Evolutionary conservation across 2,113 vertebrate genomes (phyloP).

Genomic region (Bagarius yarrelli): DNA sequence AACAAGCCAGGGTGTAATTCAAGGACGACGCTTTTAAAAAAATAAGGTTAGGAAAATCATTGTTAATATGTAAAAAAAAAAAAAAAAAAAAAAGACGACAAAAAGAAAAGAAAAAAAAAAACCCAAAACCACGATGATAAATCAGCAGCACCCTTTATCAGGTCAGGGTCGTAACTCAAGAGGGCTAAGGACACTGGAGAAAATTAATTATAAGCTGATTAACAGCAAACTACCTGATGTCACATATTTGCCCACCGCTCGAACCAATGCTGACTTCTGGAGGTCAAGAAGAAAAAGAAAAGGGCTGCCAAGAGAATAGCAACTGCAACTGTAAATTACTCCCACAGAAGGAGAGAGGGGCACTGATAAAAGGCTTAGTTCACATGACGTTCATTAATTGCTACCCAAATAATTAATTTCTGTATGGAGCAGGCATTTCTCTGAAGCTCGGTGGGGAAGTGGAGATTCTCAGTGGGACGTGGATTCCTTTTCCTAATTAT

Average conservation of each 20-base stretch:
- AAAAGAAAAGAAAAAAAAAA: constrained; percentile 18
- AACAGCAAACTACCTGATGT: constrained; percentile 54
- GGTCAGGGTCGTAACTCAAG: constrained; percentile 56
- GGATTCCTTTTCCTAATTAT: constrained; percentile 39
- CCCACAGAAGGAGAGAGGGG: constrained; percentile 51
- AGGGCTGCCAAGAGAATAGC: constrained; percentile 59
- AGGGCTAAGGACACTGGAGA: constrained; percentile 50
- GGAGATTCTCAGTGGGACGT: constrained; percentile 47
- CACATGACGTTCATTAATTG: constrained; percentile 60
- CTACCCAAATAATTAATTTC: constrained; percentile 61
- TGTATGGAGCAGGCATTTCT: constrained; percentile 45
- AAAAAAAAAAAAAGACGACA: neutral
- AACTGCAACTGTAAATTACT: constrained; percentile 56
- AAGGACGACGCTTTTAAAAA: constrained; percentile 9
- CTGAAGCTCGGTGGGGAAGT: constrained; percentile 41
- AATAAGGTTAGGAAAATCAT: neutral
- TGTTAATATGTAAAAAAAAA: constrained; percentile 16
- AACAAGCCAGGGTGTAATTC: constrained; percentile 1
- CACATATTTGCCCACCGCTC: constrained; percentile 40
- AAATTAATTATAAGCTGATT: constrained; percentile 60
- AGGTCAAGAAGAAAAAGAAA: constrained; percentile 58
- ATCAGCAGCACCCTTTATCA: constrained; percentile 41
- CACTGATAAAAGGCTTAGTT: constrained; percentile 58
- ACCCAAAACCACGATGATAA: constrained; percentile 45
- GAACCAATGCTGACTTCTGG: constrained; percentile 51